Base-by-base conservation (phyloP, 2,888 invertebrate genomes). In the Platycheirus rosarum region DNA sequence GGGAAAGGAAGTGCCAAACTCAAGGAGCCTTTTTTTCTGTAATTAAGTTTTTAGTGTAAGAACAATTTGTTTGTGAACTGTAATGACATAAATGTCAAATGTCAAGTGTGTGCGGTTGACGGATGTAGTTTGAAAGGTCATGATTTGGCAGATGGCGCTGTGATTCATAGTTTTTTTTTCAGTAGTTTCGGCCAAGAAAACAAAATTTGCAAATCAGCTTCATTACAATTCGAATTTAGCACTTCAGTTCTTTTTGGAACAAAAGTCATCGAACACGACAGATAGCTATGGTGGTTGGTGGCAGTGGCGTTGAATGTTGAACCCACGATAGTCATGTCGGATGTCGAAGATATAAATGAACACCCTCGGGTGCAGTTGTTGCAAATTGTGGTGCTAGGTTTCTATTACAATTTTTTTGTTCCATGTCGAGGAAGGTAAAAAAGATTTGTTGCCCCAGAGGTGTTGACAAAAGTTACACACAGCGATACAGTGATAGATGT, bases 21-120 rank as follows among this genome's bases (percentile, higher is more conserved):
- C 32, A 32, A 49, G 16, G 26, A n/a, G 18, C 37, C 11, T 26
- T 26, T 16, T 35, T 46, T 18, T 35, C 29, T 57, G 63, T 55
- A 74, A 79, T 79, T 79, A 74, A 57, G 57, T 44, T 29, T 69
- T 79, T 79, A 69, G 68, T 74, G 73, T 0, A 5, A 35, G 16
- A 13, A 57, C 68, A 49, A 35, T 74, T 63, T 3, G 69, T 57
- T 79, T 79, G 2, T 11, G n/a, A n/a, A n/a, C 26, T 26, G 29
- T 7, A 32, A 32, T 7, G 29, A 32, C 5, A 32, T 48, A 23
- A 66, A 37, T 51, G 16, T 60, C 26, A 26, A 62, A 46, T n/a
- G 32, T 60, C 26, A 65, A 48, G 37, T 42, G 37, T 2, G 8
- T 32, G 29, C 29, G 8, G 37, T 4, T 5, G 13, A 40, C 9